Base-by-base conservation (phyloP, 2,888 invertebrate genomes). In the Drosophila colorata region DNA sequence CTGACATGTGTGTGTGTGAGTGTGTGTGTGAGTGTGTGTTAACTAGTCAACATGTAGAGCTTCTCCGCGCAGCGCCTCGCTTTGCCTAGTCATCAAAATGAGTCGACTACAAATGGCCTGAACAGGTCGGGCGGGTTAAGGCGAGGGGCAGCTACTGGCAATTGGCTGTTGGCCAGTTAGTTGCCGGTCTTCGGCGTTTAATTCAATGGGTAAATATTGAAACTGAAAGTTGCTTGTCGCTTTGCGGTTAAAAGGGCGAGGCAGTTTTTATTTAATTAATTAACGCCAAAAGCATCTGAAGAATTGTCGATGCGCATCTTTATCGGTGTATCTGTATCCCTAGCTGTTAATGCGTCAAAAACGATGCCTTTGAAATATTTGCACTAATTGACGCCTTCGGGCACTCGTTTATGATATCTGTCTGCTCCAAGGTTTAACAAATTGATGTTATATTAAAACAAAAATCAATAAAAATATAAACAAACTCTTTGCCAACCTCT, bases 181-280 rank as follows among this genome's bases (percentile, higher is more conserved):
- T 63, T 51, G 14, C 25, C 41, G 60, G 38, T 55, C 35, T 40
- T 55, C 25, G 64, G 20, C 33, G 56, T 11, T 69, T 49, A 63
- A 66, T 73, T 66, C 40, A 18, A 49, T 66, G 55, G 13, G 49
- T 35, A 69, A 65, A 76, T 53, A 66, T 63, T 63, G 59, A 76
- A 77, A 77, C 61, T 33, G 66, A 77, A 73, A 69, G 77, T 77
- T 74, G 57, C n/a, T 49, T 46, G 47, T 14, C 52, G 13, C 8
- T 11, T 14, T 13, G 37, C n/a, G 23, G 46, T 4, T 14, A 20
- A 38, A n/a, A 18, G 35, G 49, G 25, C 31, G 33, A 49, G 40
- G 44, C 48, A 41, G 41, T 46, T 14, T 44, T 58, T 43, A 56
- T 67, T 66, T 47, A 58, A 57, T 64, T 55, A 77, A 76, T 77